Base-by-base conservation (phyloP, 2,797 vertebrate species). In the Nannoperca australis region DNA sequence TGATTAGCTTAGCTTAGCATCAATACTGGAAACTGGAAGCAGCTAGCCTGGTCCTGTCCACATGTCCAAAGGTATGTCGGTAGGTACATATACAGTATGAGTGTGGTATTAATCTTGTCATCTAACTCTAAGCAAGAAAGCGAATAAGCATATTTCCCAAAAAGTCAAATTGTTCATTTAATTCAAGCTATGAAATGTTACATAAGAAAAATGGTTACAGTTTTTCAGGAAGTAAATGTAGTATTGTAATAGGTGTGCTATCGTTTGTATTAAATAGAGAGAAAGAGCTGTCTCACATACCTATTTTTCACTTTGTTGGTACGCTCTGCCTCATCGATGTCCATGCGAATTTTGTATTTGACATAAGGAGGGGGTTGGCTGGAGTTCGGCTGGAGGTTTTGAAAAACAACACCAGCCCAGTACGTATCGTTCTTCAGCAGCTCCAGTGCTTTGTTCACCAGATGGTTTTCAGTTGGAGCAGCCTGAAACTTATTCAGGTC, bases 281-380 rank as follows among this genome's bases (percentile, higher is more conserved):
- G 6, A n/a, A 8, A 5, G 2, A 17, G 32, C 47, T 59, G 17
- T n/a, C 36, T 61, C 24, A 45, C 95, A 83, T 87, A 99, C 98
- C 94, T 96, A 0, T 96, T 95, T 83, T 96, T 97, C 38, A 96
- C 86, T 85, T 96, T 97, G 76, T 96, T 95, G 1, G 96, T 98
- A 34, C 94, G 94, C 85, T 99, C 97, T 3, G 96, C 96, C 0
- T 97, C 96, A 61, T 99, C 97, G 0, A 99, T 95, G 83, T 99
- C 97, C 98, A 99, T 99, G 70, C 98, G 96, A 81, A 99, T 98
- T 87, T 97, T 99, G 90, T 99, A 99, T 83, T 96, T 97, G 79
- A 99, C 92, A 0, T 98, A 95, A 0, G 90, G 93, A 50, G 98
- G 97, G 12, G 95, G 94, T 3, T 84, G 78, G 2, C 73, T 70